Conservation (phyloP, 1,140 invertebrate genomes). For the Antheraea pernyi region DNA sequence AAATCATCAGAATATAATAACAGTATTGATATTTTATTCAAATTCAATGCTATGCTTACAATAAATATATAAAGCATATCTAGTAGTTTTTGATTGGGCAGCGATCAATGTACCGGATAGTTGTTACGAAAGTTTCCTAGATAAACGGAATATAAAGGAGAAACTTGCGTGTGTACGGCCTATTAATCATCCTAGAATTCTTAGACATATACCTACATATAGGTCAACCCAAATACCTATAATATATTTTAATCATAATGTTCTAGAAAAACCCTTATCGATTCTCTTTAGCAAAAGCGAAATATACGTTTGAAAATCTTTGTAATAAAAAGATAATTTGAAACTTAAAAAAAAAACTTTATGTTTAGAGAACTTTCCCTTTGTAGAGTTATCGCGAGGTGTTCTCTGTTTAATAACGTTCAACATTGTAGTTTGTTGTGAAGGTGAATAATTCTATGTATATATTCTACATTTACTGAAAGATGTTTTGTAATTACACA, state of each 20-base stretch:
- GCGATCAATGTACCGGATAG: neutral
- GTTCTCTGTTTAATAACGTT: neutral
- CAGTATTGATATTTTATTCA: no score
- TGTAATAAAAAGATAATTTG: constrained; percentile 5
- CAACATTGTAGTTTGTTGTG: neutral
- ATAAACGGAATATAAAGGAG: constrained; percentile 45
- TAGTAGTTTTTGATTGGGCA: neutral
- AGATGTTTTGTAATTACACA: no score
- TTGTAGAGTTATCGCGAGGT: constrained; percentile 3
- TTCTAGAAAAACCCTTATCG: neutral
- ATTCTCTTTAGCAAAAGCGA: no score
- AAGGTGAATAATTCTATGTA: neutral
- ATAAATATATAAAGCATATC: neutral
- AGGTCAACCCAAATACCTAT: neutral
- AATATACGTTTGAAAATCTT: neutral
- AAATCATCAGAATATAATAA: no score
- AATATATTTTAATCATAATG: neutral
- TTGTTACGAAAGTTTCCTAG: constrained; percentile 16
- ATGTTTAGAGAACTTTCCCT: neutral
- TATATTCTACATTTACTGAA: no score
- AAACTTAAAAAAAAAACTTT: neutral
- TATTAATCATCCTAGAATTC: constrained; percentile 35
- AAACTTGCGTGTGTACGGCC: constrained; percentile 35
- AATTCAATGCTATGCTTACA: neutral
- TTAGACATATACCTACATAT: neutral